Evolutionary conservation across 2,888 invertebrate genomes (phyloP).

Genomic region (Eupithecia subfuscata): DNA sequence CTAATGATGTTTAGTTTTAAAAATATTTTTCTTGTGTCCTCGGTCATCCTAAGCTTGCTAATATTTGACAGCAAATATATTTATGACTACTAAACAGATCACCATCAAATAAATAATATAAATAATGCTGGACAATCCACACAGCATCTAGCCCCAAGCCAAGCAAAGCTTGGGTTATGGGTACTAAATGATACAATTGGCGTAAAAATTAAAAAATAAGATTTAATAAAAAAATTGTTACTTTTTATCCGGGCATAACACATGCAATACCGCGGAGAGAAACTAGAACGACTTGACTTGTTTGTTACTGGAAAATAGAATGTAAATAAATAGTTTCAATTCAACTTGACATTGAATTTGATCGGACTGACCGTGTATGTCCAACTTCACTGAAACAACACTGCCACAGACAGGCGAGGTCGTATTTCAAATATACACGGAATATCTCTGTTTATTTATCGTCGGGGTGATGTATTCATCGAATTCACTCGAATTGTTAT

Average conservation of each 20-base stretch:
- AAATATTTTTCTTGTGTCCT: too few species aligned
- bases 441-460: not conserved
- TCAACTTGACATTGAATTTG: not conserved
- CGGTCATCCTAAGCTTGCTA: too few species aligned
- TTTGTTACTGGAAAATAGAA: not conserved
- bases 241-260: not conserved
- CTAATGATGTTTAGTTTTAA: too few species aligned
- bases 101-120: too few species aligned
- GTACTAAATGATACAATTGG: too few species aligned
- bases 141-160: too few species aligned
- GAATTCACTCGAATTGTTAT: not conserved
- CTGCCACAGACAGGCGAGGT: slow-evolving; percentile 10
- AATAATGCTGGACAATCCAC: too few species aligned
- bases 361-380: not conserved
- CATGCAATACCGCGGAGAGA: not conserved
- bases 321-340: not conserved
- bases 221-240: not conserved
- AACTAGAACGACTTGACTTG: not conserved
- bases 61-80: too few species aligned
- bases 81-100: too few species aligned
- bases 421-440: not conserved
- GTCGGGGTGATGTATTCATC: not conserved
- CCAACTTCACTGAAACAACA: slow-evolving; percentile 1
- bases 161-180: too few species aligned
- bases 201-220: not conserved